Base-by-base conservation (phyloP, 2,888 invertebrate species). In the Drosophila imparisetae region DNA sequence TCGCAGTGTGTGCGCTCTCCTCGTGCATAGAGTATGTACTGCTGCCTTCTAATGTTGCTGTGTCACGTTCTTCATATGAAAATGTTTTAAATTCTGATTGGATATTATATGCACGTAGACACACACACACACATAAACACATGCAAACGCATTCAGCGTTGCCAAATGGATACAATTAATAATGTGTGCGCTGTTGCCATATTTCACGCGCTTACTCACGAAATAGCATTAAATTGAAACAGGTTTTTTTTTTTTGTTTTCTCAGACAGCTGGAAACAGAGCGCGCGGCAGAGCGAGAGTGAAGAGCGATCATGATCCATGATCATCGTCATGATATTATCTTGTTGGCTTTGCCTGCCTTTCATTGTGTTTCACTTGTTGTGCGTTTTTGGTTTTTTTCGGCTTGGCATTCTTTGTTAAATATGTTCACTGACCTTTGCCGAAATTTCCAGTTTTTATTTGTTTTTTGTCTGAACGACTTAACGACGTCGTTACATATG, bases 371-470 rank as follows among this genome's bases (percentile, higher is more conserved):
- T 63, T 55, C 66, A 78, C 66, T 76, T 79, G 71, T 70, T 75
- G 74, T 78, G 57, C 32, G 42, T 62, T 42, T 48, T 55, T 52
- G 48, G 21, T 52, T 30, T 65, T 66, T 63, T 62, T 66, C 30
- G 53, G 48, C 74, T 55, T 68, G 64, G 48, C 65, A 76, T 85
- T 75, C 72, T 90, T 85, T 74, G 70, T 80, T 71, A 73, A 83
- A 78, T 75, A 83, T 89, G 89, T 91, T 90, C 89, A 89, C 90
- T 89, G 89, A 89, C 89, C 89, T 89, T 91, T 89, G 85, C 75
- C 85, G 85, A 81, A 83, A 81, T 75, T 76, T 82, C 81, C 78
- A 81, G 83, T 87, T 79, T 80, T 59, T 64, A 54, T 66, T 45
- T 57, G 27, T 60, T 53, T 45, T 53, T 45, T 24, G 24, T 66